These are phyloP conservation scores for Bellardia pandia DNA, from an alignment of 2,888 invertebrate genomes.

Conservation along the genomic window DNA sequence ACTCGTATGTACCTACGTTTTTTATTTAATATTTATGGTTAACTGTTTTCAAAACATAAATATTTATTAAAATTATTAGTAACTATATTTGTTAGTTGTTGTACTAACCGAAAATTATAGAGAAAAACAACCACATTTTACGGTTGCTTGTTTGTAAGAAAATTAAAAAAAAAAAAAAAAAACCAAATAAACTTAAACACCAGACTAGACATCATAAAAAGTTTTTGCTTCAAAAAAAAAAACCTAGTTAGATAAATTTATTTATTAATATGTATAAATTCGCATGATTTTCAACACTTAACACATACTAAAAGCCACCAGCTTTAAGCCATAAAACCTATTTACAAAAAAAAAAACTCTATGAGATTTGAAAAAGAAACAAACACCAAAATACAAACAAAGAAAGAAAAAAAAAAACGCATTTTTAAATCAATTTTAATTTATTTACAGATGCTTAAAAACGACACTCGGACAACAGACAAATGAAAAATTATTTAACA, in stretches of 20 bases:
- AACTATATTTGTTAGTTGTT: slow-evolving; percentile 39
- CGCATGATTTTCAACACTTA: slow-evolving; percentile 77
- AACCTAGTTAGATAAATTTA: background rate
- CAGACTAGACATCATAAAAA: slow-evolving; percentile 1
- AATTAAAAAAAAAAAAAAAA: background rate
- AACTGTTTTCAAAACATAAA: slow-evolving; percentile 72
- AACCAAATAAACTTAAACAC: background rate
- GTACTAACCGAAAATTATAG: slow-evolving; percentile 1
- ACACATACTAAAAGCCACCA: slow-evolving; percentile 69
- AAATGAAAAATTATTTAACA: slow-evolving; percentile 53
- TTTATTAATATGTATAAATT: slow-evolving; percentile 60
- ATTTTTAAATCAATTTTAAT: slow-evolving; percentile 59
- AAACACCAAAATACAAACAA: background rate
- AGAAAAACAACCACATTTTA: background rate
- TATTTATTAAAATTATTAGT: slow-evolving; percentile 74
- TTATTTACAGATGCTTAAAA: slow-evolving; percentile 43
- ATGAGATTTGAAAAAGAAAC: background rate
- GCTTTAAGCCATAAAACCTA: slow-evolving; percentile 47
- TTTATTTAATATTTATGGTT: slow-evolving; percentile 55
- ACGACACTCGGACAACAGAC: background rate
- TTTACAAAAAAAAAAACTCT: background rate
- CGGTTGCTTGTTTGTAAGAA: slow-evolving; percentile 28
- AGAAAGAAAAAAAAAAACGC: slow-evolving; percentile 25
- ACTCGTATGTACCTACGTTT: too few species aligned
- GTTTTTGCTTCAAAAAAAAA: slow-evolving; percentile 4